phyloP scores from a whole-genome alignment of 2,797 vertebrate species.

The Sebastes matsubarae region DNA sequence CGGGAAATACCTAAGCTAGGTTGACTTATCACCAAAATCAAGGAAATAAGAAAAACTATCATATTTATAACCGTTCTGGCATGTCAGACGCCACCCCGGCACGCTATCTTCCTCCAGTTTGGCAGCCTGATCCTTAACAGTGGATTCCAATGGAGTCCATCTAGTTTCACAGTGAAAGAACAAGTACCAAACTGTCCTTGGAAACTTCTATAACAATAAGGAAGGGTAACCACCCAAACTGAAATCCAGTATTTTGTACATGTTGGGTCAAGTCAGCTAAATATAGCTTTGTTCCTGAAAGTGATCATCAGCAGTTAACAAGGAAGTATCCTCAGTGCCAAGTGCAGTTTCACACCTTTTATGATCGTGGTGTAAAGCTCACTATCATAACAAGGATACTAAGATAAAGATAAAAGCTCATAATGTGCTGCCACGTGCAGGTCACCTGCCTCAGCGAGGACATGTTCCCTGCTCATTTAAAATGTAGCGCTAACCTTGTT shows the following conservation, averaged over 20 bases:
- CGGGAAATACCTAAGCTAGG: neutral
- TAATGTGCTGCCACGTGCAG: neutral
- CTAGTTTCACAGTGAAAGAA: neutral
- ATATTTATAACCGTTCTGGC: neutral
- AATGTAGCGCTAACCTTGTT: neutral
- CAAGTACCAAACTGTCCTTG: neutral
- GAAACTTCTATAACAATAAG: neutral
- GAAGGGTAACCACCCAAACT: conserved; percentile 1
- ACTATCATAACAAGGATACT: neutral
- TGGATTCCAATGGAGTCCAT: neutral
- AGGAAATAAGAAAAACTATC: neutral
- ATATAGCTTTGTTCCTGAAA: conserved; percentile 17
- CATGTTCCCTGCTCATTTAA: neutral
- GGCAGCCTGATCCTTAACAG: neutral
- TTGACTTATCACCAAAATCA: neutral
- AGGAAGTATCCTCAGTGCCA: neutral
- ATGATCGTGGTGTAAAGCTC: neutral
- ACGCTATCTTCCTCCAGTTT: neutral
- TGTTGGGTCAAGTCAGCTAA: neutral
- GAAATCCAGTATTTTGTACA: neutral
- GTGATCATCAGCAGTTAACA: neutral
- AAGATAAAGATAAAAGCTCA: neutral
- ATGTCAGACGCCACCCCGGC: neutral
- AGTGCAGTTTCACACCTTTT: neutral
- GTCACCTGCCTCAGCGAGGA: neutral